These are phyloP conservation scores for Andricus grossulariae DNA, from an alignment of 1,140 invertebrate species.

Conservation along the genomic window DNA sequence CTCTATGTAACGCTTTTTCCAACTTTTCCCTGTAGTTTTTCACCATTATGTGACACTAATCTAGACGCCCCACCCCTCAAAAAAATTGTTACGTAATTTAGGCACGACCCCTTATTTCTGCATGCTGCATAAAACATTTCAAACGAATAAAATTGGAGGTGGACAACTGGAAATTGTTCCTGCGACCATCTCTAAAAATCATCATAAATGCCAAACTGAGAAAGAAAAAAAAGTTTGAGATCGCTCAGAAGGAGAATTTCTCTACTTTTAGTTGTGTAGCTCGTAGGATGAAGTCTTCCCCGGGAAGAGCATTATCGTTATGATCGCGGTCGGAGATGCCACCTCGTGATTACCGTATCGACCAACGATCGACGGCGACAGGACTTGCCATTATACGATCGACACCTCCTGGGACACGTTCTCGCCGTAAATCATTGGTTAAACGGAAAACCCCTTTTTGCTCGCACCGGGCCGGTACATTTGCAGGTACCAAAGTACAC, in stretches of 20 bases:
- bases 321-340: conserved; percentile 67
- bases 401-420: conserved; percentile 71
- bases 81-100: no score
- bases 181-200: no score
- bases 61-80: no score
- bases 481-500: conserved; percentile 25
- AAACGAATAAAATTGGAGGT: no score
- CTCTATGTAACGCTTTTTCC: no score
- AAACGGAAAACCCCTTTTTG: conserved; percentile 64
- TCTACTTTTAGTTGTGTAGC: conserved; percentile 37
- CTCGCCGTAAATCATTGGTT: conserved; percentile 66
- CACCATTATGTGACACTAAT: no score
- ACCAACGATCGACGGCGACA: conserved; percentile 70
- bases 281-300: conserved; percentile 66
- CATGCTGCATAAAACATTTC: no score
- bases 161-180: no score
- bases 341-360: conserved; percentile 71
- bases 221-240: background rate
- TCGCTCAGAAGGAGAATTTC: conserved; percentile 38
- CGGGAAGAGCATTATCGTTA: conserved; percentile 68
- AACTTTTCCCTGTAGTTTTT: no score
- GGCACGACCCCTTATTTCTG: no score
- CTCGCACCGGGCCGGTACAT: background rate
- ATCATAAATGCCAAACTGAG: no score
- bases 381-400: conserved; percentile 70